These are phyloP conservation scores for Ectemnius cavifrons DNA, from an alignment of 2,888 invertebrate species.

Conservation along the genomic window DNA sequence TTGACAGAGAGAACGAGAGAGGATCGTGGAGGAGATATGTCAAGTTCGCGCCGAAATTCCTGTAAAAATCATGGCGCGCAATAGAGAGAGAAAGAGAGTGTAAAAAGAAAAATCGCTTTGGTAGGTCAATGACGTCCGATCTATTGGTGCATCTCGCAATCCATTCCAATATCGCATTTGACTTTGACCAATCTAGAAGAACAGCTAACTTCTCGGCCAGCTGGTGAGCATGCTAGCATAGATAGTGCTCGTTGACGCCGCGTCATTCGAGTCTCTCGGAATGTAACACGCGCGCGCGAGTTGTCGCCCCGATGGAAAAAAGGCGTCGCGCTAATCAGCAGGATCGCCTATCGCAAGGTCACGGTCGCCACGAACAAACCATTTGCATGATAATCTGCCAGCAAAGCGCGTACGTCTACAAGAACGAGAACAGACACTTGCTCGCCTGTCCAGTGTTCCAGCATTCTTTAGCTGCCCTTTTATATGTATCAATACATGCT, in stretches of 20 bases:
- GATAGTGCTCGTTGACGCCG: no score
- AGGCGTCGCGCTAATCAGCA: slow-evolving; percentile 29
- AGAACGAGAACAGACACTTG: no score
- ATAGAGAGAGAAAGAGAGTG: not conserved
- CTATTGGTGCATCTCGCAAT: slow-evolving; percentile 4
- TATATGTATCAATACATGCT: not conserved
- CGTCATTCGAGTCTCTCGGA: not conserved
- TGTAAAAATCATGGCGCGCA: not conserved
- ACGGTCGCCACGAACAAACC: slow-evolving; percentile 50
- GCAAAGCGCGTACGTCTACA: no score
- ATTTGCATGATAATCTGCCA: slow-evolving; percentile 41
- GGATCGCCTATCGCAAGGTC: slow-evolving; percentile 46
- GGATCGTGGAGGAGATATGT: not conserved
- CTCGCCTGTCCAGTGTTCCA: not conserved
- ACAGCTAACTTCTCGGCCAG: no score
- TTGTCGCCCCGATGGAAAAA: slow-evolving; percentile 8
- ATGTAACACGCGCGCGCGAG: slow-evolving; percentile 18
- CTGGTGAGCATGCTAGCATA: no score
- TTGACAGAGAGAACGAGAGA: not conserved
- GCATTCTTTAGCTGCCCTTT: not conserved
- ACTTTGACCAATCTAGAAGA: slow-evolving; percentile 43
- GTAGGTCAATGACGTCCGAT: slow-evolving; percentile 17
- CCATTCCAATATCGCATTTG: slow-evolving; percentile 35
- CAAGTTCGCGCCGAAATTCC: not conserved
- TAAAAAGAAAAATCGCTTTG: slow-evolving; percentile 15